phyloP scores from a whole-genome alignment of 1,140 invertebrate genomes.

The Calosoma granatense region DNA sequence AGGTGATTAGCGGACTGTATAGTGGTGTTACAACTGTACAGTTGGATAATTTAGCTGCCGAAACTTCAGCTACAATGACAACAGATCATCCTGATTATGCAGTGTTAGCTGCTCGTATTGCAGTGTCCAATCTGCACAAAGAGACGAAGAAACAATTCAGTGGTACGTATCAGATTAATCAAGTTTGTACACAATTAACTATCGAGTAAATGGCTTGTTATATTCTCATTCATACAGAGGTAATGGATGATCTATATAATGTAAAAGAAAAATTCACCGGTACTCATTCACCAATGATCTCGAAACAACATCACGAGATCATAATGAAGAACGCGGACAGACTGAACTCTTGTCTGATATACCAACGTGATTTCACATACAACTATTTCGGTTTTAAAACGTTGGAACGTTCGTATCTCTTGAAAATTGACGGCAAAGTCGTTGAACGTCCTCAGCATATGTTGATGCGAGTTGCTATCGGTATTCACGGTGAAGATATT shows the following conservation, averaged over 20 bases:
- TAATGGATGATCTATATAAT: constrained; percentile 79
- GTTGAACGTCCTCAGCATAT: constrained; percentile 96
- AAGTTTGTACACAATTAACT: not conserved
- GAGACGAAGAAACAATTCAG: constrained; percentile 87
- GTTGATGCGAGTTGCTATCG: constrained; percentile 96
- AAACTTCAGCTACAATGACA: constrained; percentile 93
- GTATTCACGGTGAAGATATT: constrained; percentile 92
- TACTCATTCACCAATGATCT: constrained; percentile 70
- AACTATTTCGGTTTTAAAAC: constrained; percentile 99
- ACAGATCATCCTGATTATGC: constrained; percentile 97
- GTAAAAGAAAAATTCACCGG: constrained; percentile 65
- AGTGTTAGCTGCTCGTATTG: constrained; percentile 87
- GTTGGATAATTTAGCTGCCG: constrained; percentile 93
- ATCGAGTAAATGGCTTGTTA: not conserved
- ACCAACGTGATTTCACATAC: constrained; percentile 94
- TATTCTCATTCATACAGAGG: constrained; percentile 54
- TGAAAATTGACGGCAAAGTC: constrained; percentile 90
- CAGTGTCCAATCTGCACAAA: constrained; percentile 95
- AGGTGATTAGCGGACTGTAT: constrained; percentile 90
- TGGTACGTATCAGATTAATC: constrained; percentile 43
- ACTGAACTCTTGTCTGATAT: constrained; percentile 93
- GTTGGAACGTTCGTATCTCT: constrained; percentile 87
- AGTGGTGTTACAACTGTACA: constrained; percentile 94
- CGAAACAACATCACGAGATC: constrained; percentile 70
- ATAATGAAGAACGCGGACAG: constrained; percentile 79